Conservation (phyloP, 2,888 invertebrate genomes). For the Merodon equestris region DNA sequence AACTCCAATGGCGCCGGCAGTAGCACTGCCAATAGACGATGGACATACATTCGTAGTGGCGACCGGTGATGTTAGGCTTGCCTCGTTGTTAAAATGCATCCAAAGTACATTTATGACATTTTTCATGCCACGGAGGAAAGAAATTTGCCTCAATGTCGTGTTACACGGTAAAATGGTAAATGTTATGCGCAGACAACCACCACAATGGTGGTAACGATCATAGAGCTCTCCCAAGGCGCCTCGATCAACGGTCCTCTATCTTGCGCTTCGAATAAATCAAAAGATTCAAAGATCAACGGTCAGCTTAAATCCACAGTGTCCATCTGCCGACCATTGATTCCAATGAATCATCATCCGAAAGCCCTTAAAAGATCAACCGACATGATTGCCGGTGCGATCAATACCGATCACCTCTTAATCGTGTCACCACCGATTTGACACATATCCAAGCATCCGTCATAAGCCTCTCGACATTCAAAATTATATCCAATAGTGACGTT, state of each 20-base stretch:
- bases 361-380: slow-evolving; percentile 50
- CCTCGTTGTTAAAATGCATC: slow-evolving; percentile 35
- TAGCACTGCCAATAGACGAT: too few species aligned
- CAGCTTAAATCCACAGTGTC: slow-evolving; percentile 17
- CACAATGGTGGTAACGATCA: slow-evolving; percentile 5
- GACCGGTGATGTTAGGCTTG: slow-evolving; percentile 37
- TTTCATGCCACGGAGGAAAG: slow-evolving; percentile 41
- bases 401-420: slow-evolving; percentile 47
- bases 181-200: neutral
- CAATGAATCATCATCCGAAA: slow-evolving; percentile 25
- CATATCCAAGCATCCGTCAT: slow-evolving; percentile 67
- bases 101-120: slow-evolving; percentile 41
- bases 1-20: slow-evolving; percentile 60
- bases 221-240: neutral
- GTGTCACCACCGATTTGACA: slow-evolving; percentile 62
- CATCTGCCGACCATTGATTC: slow-evolving; percentile 20
- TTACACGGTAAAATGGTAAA: slow-evolving; percentile 14
- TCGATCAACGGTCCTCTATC: too few species aligned
- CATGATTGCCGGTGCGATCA: slow-evolving; percentile 58
- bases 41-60: slow-evolving; percentile 8
- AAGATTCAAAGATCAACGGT: slow-evolving; percentile 29
- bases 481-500: neutral
- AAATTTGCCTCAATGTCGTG: slow-evolving; percentile 44
- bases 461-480: slow-evolving; percentile 28
- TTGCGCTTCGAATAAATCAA: slow-evolving; percentile 6